A percentile compares a stretch with the other conserved stretches of the same genome.
Evolutionary conservation across 2,797 vertebrate genomes (phyloP).

Genomic region (Tinamus major): DNA sequence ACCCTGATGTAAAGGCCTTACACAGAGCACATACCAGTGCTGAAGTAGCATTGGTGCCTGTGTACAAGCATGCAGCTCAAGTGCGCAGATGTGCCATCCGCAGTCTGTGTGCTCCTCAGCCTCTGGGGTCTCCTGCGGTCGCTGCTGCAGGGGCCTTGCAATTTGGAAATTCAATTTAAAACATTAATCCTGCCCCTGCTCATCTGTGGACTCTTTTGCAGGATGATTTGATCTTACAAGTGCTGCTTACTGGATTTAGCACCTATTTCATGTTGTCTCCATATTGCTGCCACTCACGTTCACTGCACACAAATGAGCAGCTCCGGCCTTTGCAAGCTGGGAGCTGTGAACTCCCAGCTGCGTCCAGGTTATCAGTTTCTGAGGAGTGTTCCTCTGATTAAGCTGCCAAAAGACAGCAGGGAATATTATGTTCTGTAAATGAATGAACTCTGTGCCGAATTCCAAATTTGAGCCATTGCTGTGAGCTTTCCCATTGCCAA

Average conservation of each 20-base stretch:
- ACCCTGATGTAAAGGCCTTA: neutral
- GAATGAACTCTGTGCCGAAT: neutral
- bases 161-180: neutral
- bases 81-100: neutral
- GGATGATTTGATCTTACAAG: neutral
- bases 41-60: rapidly evolving
- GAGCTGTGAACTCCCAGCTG: neutral
- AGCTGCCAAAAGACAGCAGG: neutral
- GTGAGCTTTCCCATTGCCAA: neutral
- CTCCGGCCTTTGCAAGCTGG: neutral
- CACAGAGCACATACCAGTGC: neutral
- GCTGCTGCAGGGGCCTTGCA: neutral
- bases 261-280: neutral
- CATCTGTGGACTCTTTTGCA: neutral
- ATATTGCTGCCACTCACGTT: neutral
- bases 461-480: neutral
- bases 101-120: neutral
- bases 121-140: neutral
- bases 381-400: neutral
- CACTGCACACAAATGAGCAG: neutral
- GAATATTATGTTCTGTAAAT: neutral
- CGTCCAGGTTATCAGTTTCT: neutral
- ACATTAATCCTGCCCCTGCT: neutral
- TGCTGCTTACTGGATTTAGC: neutral
- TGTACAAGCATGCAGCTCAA: neutral